Base-by-base conservation (phyloP, 2,113 vertebrate species). In the Scortum barcoo region DNA sequence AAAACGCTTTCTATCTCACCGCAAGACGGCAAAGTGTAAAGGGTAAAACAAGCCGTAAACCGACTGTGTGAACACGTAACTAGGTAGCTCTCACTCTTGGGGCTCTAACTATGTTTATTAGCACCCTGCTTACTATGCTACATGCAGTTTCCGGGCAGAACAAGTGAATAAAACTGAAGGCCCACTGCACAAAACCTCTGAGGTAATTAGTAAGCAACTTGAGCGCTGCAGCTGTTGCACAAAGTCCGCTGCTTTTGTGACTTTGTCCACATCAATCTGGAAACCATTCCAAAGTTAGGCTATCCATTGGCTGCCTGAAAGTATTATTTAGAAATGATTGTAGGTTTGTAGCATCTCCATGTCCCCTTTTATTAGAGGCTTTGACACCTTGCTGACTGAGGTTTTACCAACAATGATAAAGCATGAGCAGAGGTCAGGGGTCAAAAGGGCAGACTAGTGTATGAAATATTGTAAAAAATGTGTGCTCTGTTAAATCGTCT, bases 211-310 rank as follows among this genome's bases (percentile, higher is more conserved):
- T 24, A 66, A 54, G 48, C 69, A 57, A 83, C 40, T 44, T 71
- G 56, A 67, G 75, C 53, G 66, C 62, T 83, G 67, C n/a, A 80
- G 83, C 60, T 86, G 74, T 26, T 69, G 67, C 68, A 54, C 65
- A 51, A 22, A 38, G 28, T 14, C n/a, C 19, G 7, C 4, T n/a
- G 28, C 16, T 24, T 44, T 51, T 73, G 1, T 17, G 38, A 56
- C 48, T 80, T 44, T 74, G 26, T 57, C 63, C 36, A n/a, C 36
- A 54, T 51, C 48, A 11, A 0, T 65, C 11, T 26, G 8, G 4
- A 54, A 17, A 7, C 20, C 10, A 14, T 6, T 33, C 36, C n/a
- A 53, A 44, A 54, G 40, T 42, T 3, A 38, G 5, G 10, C 13
- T 24, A 40, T 12, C 8, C 13, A 26, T 40, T 56, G 13, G 16